Base-by-base conservation (phyloP, 2,113 vertebrate species). In the Cephalopholis sonnerati region DNA sequence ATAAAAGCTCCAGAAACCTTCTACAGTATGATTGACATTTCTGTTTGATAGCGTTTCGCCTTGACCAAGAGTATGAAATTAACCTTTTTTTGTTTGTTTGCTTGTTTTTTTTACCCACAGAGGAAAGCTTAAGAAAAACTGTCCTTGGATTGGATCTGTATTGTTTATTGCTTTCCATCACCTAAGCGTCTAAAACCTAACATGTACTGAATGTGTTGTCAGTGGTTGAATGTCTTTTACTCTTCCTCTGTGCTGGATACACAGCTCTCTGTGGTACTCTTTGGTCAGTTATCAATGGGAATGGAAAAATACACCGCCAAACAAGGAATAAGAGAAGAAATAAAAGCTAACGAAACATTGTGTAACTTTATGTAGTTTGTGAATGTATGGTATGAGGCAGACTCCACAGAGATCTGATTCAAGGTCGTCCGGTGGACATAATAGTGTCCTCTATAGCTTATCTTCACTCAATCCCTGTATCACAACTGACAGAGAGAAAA, bases 401-500 rank as follows among this genome's bases (percentile, higher is more conserved):
- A 25, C 57, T 77, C 41, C 20, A 44, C 7, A 68, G 48, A 71
- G 69, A 74, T 76, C 67, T 54, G 65, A 87, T 89, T 88, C 91
- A 94, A 94, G 94, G 94, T 94, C 84, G 72, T 76, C 66, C 63
- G 41, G 61, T 83, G 86, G 89, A 89, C 88, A 69, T 48, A 66
- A 70, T 55, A 7, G 57, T 82, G 86, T 92, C 92, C 88, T 90
- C 82, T 66, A 5, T 16, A 16, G 69, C 91, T 92, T 89, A 92
- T 93, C 91, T 92, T 83, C 83, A 80, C 85, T 90, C 87, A 81
- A 92, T 92, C 87, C 64, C 85, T 91, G 87, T 91, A 92, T 93
- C 87, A 88, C 79, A 85, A 76, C 82, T 89, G 91, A 92, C 90
- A 88, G 88, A 86, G 89, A 91, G 92, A 91, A 93, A 93, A 91